Evolutionary conservation across 1,140 invertebrate species (phyloP).

Genomic region (Drosophila bifasciata): DNA sequence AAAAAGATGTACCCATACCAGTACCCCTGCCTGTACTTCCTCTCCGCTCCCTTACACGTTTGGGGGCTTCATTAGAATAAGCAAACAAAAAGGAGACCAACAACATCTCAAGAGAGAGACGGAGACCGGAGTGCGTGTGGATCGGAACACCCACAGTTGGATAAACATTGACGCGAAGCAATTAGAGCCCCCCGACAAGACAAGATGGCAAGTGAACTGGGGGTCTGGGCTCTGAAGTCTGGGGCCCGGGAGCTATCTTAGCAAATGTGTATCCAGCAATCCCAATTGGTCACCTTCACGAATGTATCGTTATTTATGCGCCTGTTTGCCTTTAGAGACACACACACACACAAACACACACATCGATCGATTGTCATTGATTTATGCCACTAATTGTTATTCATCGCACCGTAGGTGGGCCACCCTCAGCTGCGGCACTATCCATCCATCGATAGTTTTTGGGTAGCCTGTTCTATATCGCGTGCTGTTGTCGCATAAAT

Average conservation of each 20-base stretch:
- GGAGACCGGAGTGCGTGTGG: slow-evolving; percentile 55
- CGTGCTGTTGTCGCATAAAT: slow-evolving; percentile 68
- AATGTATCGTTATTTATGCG: slow-evolving; percentile 61
- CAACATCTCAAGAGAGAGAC: slow-evolving; percentile 45
- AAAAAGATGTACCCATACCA: slow-evolving; percentile 1
- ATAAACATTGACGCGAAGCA: slow-evolving; percentile 73
- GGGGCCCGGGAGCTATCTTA: slow-evolving; percentile 13
- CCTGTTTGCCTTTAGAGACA: slow-evolving; percentile 60
- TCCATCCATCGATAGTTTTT: slow-evolving; percentile 16
- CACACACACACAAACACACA: slow-evolving; percentile 23
- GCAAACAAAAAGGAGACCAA: slow-evolving; percentile 51
- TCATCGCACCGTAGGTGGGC: slow-evolving; percentile 73
- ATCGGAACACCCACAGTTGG: slow-evolving; percentile 79
- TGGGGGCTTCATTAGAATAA: slow-evolving; percentile 77
- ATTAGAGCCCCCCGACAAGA: slow-evolving; percentile 71
- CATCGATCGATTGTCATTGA: slow-evolving; percentile 67
- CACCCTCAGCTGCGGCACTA: slow-evolving; percentile 1
- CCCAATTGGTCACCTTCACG: slow-evolving; percentile 2
- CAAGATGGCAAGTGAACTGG: slow-evolving; percentile 50
- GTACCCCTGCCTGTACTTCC: neutral
- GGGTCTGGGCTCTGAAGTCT: neutral
- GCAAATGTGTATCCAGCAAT: neutral
- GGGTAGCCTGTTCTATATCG: slow-evolving; percentile 68
- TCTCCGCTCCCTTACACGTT: too few relatives aligned
- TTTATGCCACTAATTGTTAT: slow-evolving; percentile 78